Percentiles rank a stretch among this genome's conserved stretches.
Evolutionary conservation across 2,888 invertebrate species (phyloP).

Genomic region (Laothoe populi): DNA sequence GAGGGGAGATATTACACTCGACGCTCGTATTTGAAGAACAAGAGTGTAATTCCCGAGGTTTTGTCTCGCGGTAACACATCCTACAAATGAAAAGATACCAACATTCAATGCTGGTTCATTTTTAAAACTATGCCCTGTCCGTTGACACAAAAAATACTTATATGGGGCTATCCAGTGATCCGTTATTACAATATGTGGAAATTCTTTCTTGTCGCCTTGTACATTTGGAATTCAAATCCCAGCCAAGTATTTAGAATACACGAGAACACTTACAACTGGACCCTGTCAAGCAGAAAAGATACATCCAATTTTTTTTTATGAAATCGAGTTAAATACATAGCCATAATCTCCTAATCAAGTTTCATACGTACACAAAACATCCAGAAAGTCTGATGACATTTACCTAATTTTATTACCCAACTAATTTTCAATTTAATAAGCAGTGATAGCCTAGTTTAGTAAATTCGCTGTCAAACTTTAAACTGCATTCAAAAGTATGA

Average conservation of each 20-base stretch:
- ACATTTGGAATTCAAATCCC: constrained; percentile 32
- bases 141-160: constrained; percentile 45
- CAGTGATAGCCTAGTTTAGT: too few relatives aligned
- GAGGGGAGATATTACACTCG: constrained; percentile 72
- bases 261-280: constrained; percentile 34
- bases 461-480: too few relatives aligned
- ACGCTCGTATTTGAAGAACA: constrained; percentile 75
- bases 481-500: too few relatives aligned
- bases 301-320: too few relatives aligned
- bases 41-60: constrained; percentile 79
- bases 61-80: constrained; percentile 75
- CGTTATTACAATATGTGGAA: neutral
- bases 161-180: constrained; percentile 14
- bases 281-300: too few relatives aligned
- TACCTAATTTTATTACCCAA: too few relatives aligned
- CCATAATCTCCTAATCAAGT: too few relatives aligned
- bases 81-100: constrained; percentile 76
- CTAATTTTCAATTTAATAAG: too few relatives aligned
- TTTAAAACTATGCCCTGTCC: constrained; percentile 65
- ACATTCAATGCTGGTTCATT: constrained; percentile 74
- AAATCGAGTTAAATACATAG: too few relatives aligned
- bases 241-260: constrained; percentile 49
- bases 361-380: too few relatives aligned
- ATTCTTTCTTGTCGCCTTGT: constrained; percentile 1
- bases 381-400: too few relatives aligned